A percentile compares a stretch with the other conserved stretches of the same genome.
Conservation (phyloP, 2,888 invertebrate species). For the Lumbricus terrestris region DNA sequence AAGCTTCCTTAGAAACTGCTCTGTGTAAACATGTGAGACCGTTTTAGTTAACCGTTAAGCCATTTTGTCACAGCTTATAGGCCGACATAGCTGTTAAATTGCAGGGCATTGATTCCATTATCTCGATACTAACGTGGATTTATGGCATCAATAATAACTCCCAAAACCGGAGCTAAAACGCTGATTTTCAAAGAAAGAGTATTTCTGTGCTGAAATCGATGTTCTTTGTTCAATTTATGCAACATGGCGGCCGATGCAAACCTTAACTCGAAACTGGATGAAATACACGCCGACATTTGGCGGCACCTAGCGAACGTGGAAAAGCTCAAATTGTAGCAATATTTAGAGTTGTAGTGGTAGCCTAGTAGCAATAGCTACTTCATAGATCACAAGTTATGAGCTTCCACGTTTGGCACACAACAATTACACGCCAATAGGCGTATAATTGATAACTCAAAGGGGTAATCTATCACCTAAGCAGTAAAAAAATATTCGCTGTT, state of each 20-base stretch:
- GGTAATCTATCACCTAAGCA: too few relatives aligned
- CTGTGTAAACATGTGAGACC: too few relatives aligned
- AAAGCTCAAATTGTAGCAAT: not conserved
- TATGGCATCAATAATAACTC: not conserved
- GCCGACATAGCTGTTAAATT: not conserved
- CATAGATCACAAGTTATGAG: too few relatives aligned
- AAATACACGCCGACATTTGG: not conserved
- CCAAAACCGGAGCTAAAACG: not conserved
- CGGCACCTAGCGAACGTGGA: not conserved
- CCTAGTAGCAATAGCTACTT: too few relatives aligned
- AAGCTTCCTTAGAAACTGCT: too few relatives aligned
- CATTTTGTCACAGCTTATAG: not conserved
- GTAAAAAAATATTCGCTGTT: too few relatives aligned
- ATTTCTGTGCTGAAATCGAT: not conserved
- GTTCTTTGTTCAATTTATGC: not conserved
- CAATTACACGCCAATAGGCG: too few relatives aligned
- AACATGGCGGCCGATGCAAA: not conserved
- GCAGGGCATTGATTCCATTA: not conserved
- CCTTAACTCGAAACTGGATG: not conserved
- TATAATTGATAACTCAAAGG: too few relatives aligned
- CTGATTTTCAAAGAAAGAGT: not conserved
- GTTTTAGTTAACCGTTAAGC: too few relatives aligned
- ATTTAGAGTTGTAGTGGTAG: too few relatives aligned
- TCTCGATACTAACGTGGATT: not conserved
- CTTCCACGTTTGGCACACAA: too few relatives aligned